Percentiles rank a stretch among this genome's conserved stretches.
Evolutionary conservation across 2,888 invertebrate genomes (phyloP).

Genomic region (Lucinisca nassula): DNA sequence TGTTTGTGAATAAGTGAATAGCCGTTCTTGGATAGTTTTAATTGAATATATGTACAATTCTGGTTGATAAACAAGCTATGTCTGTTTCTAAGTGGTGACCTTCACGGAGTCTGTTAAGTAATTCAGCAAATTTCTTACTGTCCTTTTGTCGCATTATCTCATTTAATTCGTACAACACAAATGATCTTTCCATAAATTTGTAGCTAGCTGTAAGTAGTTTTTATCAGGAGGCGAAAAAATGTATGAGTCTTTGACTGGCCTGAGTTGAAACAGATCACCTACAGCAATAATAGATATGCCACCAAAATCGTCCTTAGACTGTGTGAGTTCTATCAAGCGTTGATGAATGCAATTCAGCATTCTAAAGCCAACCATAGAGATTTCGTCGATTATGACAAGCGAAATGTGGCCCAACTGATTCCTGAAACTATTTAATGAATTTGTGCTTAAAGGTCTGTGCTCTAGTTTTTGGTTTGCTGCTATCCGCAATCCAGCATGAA

Average conservation of each 20-base stretch:
- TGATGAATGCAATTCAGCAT: slow-evolving; percentile 21
- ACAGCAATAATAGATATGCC: slow-evolving; percentile 45
- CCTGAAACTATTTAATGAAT: slow-evolving; percentile 37
- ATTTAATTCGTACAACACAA: slow-evolving; percentile 57
- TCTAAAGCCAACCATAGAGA: slow-evolving; percentile 44
- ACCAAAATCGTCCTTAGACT: slow-evolving; percentile 34
- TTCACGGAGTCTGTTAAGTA: slow-evolving; percentile 66
- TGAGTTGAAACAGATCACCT: slow-evolving; percentile 61
- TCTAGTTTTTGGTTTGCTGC: slow-evolving; percentile 58
- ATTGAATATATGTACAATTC: too few species aligned
- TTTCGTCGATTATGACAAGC: not conserved
- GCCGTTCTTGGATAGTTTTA: too few species aligned
- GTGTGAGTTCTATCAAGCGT: slow-evolving; percentile 43
- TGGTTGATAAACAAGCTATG: too few species aligned
- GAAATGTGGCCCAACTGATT: slow-evolving; percentile 9
- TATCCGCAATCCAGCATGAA: slow-evolving; percentile 48
- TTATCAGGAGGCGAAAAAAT: slow-evolving; percentile 38
- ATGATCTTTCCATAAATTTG: slow-evolving; percentile 61
- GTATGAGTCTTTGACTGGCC: slow-evolving; percentile 55
- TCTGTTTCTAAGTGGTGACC: slow-evolving; percentile 53
- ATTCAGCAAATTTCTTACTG: slow-evolving; percentile 53
- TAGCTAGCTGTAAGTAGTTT: slow-evolving; percentile 38
- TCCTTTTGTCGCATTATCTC: slow-evolving; percentile 70
- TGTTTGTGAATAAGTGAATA: too few species aligned
- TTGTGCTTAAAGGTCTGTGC: slow-evolving; percentile 27